Conservation (phyloP, 1,140 invertebrate species). For the Carcinoscorpius rotundicauda region DNA sequence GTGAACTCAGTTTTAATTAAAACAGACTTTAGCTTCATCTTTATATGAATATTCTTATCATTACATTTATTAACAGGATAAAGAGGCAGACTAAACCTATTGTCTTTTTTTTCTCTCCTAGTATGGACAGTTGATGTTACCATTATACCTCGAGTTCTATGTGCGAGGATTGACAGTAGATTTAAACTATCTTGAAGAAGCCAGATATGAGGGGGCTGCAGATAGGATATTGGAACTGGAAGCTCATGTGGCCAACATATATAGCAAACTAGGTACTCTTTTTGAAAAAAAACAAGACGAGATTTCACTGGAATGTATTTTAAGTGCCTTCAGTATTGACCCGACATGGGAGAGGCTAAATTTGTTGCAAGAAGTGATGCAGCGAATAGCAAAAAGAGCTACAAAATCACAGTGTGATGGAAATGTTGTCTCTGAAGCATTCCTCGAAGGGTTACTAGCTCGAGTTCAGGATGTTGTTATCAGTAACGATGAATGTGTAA, state of each 20-base stretch:
- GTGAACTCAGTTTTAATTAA: no score
- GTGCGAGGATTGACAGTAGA: conserved; percentile 16
- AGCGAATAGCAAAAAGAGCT: conserved; percentile 14
- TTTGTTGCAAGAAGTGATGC: conserved; percentile 11
- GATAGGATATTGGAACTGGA: conserved; percentile 18
- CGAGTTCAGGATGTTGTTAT: background rate
- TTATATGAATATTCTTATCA: no score
- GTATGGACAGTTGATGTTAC: conserved; percentile 16
- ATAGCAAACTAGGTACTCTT: conserved; percentile 13
- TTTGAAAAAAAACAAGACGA: conserved; percentile 15
- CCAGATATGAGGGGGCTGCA: conserved; percentile 15
- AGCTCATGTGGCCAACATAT: conserved; percentile 19
- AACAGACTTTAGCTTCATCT: no score
- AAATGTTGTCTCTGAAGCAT: conserved; percentile 4
- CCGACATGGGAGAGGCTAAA: conserved; percentile 14
- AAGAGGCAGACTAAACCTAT: no score
- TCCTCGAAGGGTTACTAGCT: background rate
- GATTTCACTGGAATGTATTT: conserved; percentile 16
- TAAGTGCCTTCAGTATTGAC: conserved; percentile 17
- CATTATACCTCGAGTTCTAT: conserved; percentile 18
- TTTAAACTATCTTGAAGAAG: conserved; percentile 16
- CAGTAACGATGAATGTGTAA: background rate
- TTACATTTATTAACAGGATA: no score
- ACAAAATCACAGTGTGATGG: conserved; percentile 12
- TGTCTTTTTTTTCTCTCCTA: conserved; percentile 8